phyloP scores from a whole-genome alignment of 2,888 invertebrate genomes.

The Dermolepida albohirtum region DNA sequence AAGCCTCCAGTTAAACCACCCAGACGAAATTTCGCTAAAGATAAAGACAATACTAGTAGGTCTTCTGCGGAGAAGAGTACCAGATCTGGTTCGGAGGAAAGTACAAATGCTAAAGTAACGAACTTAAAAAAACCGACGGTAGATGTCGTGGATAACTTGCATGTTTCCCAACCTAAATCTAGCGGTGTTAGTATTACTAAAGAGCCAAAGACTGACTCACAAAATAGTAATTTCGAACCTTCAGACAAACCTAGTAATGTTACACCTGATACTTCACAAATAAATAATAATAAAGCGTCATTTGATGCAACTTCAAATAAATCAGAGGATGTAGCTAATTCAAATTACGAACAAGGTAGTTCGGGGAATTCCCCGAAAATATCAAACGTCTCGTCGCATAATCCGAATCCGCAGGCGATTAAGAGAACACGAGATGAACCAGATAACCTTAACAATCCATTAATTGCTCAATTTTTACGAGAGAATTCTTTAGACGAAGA shows the following conservation, averaged over 20 bases:
- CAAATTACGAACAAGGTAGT: neutral
- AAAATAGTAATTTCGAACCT: too few relatives aligned
- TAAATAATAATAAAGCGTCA: too few relatives aligned
- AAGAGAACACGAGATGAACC: neutral
- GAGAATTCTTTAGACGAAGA: constrained; percentile 57
- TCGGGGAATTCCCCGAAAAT: constrained; percentile 20
- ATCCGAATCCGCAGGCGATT: neutral
- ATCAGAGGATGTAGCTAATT: too few relatives aligned
- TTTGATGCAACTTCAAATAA: too few relatives aligned
- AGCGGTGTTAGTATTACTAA: too few relatives aligned
- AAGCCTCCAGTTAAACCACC: constrained; percentile 47
- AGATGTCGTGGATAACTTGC: constrained; percentile 7
- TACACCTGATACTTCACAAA: too few relatives aligned
- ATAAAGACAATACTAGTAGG: constrained; percentile 12
- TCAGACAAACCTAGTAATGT: too few relatives aligned
- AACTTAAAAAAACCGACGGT: too few relatives aligned
- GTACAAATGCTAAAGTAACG: constrained; percentile 28
- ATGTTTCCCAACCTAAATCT: too few relatives aligned
- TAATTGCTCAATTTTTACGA: constrained; percentile 59
- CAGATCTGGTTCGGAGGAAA: neutral
- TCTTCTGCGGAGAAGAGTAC: constrained; percentile 2
- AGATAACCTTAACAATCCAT: constrained; percentile 52
- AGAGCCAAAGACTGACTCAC: too few relatives aligned
- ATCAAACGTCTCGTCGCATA: neutral
- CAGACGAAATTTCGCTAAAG: constrained; percentile 44